Evolutionary conservation across 2,888 invertebrate genomes (phyloP).

Genomic region (Patella caerulea): DNA sequence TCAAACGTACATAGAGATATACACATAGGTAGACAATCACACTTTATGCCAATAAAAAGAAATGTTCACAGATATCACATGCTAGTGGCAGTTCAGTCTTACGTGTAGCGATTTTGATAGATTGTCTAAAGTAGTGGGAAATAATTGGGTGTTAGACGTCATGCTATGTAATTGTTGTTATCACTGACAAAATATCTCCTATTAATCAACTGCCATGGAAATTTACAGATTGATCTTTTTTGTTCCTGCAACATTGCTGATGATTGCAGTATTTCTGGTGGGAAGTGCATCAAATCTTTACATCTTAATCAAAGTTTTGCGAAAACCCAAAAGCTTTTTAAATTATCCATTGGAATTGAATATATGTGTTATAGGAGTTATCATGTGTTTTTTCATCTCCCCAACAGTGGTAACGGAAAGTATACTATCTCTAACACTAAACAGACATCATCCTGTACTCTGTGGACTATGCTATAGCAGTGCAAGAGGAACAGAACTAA

Average conservation of each 20-base stretch:
- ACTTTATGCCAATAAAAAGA: too few relatives aligned
- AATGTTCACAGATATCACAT: too few relatives aligned
- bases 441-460: not conserved
- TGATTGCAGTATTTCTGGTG: not conserved
- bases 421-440: not conserved
- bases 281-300: not conserved
- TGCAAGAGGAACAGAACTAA: not conserved
- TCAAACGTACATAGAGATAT: too few relatives aligned
- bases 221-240: not conserved
- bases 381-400: not conserved
- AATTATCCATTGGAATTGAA: not conserved
- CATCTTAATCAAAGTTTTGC: not conserved
- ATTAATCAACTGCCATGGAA: too few relatives aligned
- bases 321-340: not conserved
- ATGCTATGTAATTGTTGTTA: too few relatives aligned
- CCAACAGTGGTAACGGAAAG: not conserved
- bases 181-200: too few relatives aligned
- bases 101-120: too few relatives aligned
- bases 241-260: not conserved
- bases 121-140: too few relatives aligned
- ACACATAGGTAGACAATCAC: too few relatives aligned
- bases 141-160: too few relatives aligned
- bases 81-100: too few relatives aligned
- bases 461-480: not conserved
- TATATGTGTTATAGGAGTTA: not conserved